A percentile compares a stretch with the other conserved stretches of the same genome.
phyloP scores from a whole-genome alignment of 2,797 vertebrate species.

The Carapus acus region DNA sequence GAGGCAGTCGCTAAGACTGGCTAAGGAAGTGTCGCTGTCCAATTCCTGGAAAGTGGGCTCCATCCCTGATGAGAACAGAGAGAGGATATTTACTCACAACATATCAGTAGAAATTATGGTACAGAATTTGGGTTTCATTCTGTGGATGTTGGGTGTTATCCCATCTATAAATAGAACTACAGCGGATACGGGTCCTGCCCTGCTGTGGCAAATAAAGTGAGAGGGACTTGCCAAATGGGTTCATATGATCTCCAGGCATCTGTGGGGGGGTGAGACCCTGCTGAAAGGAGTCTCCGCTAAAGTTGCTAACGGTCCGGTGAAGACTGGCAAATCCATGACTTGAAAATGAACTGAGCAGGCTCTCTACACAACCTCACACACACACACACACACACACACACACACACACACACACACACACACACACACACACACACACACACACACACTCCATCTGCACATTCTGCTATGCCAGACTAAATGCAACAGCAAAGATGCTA shows the following conservation, averaged over 20 bases:
- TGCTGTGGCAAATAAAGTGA: background rate
- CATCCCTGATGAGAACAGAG: slow-evolving; percentile 67
- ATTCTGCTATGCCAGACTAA: no score
- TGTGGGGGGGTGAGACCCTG: slow-evolving; percentile 92
- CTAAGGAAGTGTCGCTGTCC: slow-evolving; percentile 90
- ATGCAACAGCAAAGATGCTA: no score
- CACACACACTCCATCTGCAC: background rate
- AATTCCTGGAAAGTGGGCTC: slow-evolving; percentile 90
- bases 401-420: slow-evolving; percentile 7
- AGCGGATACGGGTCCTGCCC: no score
- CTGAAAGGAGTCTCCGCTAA: slow-evolving; percentile 86
- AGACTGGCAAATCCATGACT: slow-evolving; percentile 72
- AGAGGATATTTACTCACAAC: background rate
- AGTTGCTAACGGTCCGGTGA: slow-evolving; percentile 79
- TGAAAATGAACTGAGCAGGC: slow-evolving; percentile 85
- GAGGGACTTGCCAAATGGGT: slow-evolving; percentile 83
- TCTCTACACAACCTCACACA: slow-evolving; percentile 85
- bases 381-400: slow-evolving; percentile 68
- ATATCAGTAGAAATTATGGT: background rate
- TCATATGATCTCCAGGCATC: slow-evolving; percentile 98
- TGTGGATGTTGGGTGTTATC: no score
- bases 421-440: slow-evolving; percentile 4
- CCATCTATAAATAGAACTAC: no score
- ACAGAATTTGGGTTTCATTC: no score
- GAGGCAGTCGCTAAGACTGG: slow-evolving; percentile 91